Base-by-base conservation (phyloP, 2,797 vertebrate species). In the Florisuga fusca region DNA sequence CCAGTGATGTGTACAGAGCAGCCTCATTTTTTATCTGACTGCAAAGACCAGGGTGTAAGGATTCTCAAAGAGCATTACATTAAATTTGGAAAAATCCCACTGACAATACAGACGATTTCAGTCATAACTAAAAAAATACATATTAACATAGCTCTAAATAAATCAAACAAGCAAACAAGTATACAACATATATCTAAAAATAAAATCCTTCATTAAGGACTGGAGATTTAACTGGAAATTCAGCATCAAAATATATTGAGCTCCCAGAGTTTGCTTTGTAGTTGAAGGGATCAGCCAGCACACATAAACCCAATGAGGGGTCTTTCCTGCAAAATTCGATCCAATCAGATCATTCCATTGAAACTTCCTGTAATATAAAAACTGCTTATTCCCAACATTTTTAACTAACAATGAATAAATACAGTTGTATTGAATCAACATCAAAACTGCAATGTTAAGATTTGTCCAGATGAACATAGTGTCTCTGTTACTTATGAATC, bases 1-100 rank as follows among this genome's bases (percentile, higher is more conserved):
- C 9, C 23, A 74, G 81, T 58, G 71, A 93, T 85, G 64, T 80
- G 72, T 83, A 83, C 19, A 74, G 72, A 95, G 41, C 14, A 94
- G 72, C 34, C 53, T 80, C 75, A 77, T 90, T 95, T 95, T 93
- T 96, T 93, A 92, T 80, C 81, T 83, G 74, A 54, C 90, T 90
- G 63, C 68, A 53, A 89, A 95, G 84, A 84, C 36, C 27, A 89
- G 57, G 36, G 78, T 78, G 91, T 48, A 80, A 89, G 41, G 33
- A 58, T 51, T 95, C 61, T 93, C 66, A 61, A 74, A 82, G 43
- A 55, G 19, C 48, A 80, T 92, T 84, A 93, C 74, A 90, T 87
- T 80, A 77, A 71, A 92, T 82, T 63, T 51, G 77, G 38, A 53
- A 84, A 79, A 83, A 96, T 87, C 53, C 58, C 74, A 87, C 61